Evolutionary conservation across 2,888 invertebrate species (phyloP).

Genomic region (Sphecodes monilicornis): DNA sequence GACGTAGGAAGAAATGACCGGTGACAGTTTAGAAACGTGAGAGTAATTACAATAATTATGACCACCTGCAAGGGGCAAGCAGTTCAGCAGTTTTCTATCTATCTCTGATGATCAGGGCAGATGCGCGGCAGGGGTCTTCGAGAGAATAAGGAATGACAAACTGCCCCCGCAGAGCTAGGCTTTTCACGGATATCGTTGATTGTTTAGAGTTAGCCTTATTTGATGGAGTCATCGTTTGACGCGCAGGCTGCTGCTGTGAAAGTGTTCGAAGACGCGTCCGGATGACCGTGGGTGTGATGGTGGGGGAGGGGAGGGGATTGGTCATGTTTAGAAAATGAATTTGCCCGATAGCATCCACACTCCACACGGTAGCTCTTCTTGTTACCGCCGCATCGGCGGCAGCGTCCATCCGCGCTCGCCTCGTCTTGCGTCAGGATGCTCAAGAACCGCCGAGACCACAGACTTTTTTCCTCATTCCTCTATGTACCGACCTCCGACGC

Average conservation of each 20-base stretch:
- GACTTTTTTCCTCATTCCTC: slow-evolving; percentile 40
- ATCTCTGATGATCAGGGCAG: neutral
- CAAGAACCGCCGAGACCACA: slow-evolving; percentile 66
- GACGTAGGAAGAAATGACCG: neutral
- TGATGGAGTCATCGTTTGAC: neutral
- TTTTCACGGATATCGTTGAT: neutral
- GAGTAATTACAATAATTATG: neutral
- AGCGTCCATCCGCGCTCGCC: slow-evolving; percentile 29
- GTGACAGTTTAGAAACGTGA: neutral
- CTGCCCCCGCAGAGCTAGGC: neutral
- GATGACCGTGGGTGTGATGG: neutral
- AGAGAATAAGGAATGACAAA: neutral
- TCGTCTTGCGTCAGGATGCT: slow-evolving; percentile 62
- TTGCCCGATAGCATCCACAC: slow-evolving; percentile 33
- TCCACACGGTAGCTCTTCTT: slow-evolving; percentile 45
- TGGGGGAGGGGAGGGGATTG: neutral
- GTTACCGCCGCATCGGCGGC: slow-evolving; percentile 33
- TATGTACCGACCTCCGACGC: slow-evolving; percentile 48
- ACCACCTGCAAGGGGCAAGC: neutral
- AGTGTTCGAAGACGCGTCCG: neutral
- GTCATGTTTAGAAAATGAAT: slow-evolving; percentile 8
- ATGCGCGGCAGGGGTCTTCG: neutral
- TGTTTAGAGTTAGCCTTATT: neutral
- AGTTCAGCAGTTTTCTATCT: neutral
- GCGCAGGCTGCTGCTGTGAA: neutral